Conservation (phyloP, 2,113 vertebrate genomes). For the Aepyceros melampus region DNA sequence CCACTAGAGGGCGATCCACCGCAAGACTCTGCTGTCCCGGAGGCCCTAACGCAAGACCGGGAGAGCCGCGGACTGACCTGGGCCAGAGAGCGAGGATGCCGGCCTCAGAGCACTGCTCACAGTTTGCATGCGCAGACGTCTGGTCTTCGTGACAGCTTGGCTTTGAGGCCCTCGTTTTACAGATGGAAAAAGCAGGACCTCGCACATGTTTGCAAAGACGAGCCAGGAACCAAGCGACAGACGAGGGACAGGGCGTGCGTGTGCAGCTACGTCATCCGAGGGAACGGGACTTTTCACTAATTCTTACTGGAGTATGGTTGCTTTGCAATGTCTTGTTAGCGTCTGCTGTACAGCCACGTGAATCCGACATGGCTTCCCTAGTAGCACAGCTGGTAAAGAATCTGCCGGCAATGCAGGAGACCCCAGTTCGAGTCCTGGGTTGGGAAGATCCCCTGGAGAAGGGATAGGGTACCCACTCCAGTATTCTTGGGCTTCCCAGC, state of each 20-base stretch:
- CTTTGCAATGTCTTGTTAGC: neutral
- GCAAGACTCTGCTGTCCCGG: neutral
- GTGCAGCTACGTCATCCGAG: fast-evolving
- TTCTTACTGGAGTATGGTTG: neutral
- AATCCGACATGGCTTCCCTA: neutral
- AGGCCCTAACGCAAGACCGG: neutral
- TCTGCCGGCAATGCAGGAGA: neutral
- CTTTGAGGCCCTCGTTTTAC: neutral
- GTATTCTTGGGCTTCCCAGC: neutral
- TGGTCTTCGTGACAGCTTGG: neutral
- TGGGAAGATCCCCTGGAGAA: neutral
- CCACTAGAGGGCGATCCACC: neutral
- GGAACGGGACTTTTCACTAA: neutral
- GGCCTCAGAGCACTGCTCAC: neutral
- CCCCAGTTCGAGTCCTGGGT: neutral
- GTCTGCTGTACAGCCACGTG: neutral
- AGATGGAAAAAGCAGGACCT: neutral
- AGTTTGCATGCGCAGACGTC: neutral
- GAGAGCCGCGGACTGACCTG: fast-evolving
- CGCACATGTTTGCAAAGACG: neutral
- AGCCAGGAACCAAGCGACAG: neutral
- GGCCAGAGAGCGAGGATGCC: no score
- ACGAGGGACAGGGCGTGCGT: fast-evolving
- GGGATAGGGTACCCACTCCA: neutral
- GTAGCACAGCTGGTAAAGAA: neutral